Evolutionary conservation across 1,140 invertebrate genomes (phyloP), one percentile per base, ranked within the genome.

Genomic region (Temnothorax nylanderi): DNA sequence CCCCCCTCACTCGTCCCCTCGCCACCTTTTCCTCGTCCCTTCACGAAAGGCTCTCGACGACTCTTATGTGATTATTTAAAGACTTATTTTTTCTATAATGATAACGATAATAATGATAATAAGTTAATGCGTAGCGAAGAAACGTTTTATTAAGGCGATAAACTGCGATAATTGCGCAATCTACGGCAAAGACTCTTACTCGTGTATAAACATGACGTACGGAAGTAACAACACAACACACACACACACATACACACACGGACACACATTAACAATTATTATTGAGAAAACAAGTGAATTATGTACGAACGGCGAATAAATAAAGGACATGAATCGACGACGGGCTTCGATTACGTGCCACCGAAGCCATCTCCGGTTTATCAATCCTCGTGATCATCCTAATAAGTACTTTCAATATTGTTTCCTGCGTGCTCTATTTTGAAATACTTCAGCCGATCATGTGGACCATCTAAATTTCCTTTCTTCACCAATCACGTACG

Each of bases 31-130:
- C 80, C 47, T 6, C 0, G 10, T 7, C 65, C 51, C 11, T 16
- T 37, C 65, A 71, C 67, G 60, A 89, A 93, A 92, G 91, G 89
- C 92, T 95, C 91, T 95, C 91, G 92, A 90, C 87, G 88, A 93
- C 92, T 94, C 91, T 95, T 95, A 94, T 95, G 94, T 95, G 93
- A 95, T 95, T 95, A 94, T 95, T 95, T 94, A 94, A 95, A 95
- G 94, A 95, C 94, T 95, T 94, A 94, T 94, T 95, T 95, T 95
- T 95, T 94, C 94, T 95, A 95, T 95, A 94, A 95, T 80, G 90
- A 93, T 93, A 93, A 94, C 91, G 86, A 94, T 93, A 90, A 91
- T 92, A 93, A 92, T 86, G 91, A 93, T 87, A 92, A 91, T 93
- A 93, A 94, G 92, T 93, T 93, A 93, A 94, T 74, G 88, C 91